A percentile compares a stretch with the other conserved stretches of the same genome.
Evolutionary conservation across 2,113 vertebrate species (phyloP).

Genomic region (Microcebus jonahi): DNA sequence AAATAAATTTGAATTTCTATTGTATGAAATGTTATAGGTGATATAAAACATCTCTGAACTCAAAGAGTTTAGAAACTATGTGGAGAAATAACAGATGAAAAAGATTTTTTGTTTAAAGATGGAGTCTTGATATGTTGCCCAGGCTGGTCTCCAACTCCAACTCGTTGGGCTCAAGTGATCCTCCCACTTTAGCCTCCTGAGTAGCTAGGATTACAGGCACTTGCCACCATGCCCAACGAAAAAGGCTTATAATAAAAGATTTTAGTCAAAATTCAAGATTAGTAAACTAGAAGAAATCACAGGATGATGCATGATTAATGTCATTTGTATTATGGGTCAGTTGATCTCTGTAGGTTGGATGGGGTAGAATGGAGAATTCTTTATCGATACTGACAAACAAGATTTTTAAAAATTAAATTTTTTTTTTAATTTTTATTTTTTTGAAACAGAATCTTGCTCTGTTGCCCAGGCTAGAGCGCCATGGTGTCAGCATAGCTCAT

Average conservation of each 20-base stretch:
- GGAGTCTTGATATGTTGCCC: no score
- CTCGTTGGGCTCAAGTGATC: no score
- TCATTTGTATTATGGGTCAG: neutral
- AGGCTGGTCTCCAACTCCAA: no score
- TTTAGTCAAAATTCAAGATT: slow-evolving; percentile 2
- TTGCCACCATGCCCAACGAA: neutral
- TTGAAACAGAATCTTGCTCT: no score
- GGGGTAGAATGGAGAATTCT: neutral
- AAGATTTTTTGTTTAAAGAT: neutral
- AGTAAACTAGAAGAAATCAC: slow-evolving; percentile 21
- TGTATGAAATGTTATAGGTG: neutral
- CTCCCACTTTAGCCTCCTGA: no score
- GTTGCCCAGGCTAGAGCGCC: no score
- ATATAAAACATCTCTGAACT: neutral
- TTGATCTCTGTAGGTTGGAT: neutral
- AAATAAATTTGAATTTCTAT: slow-evolving; percentile 1
- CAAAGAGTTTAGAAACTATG: neutral
- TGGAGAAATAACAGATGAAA: slow-evolving; percentile 24
- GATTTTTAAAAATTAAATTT: neutral
- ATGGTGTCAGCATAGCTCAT: no score
- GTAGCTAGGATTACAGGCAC: no score
- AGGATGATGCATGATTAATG: slow-evolving; percentile 3
- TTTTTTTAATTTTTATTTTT: neutral
- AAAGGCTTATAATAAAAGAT: neutral
- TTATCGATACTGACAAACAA: slow-evolving; percentile 3